These are phyloP conservation scores for Leptinotarsa peninsularis DNA, from an alignment of 2,888 invertebrate genomes.

Conservation along the genomic window DNA sequence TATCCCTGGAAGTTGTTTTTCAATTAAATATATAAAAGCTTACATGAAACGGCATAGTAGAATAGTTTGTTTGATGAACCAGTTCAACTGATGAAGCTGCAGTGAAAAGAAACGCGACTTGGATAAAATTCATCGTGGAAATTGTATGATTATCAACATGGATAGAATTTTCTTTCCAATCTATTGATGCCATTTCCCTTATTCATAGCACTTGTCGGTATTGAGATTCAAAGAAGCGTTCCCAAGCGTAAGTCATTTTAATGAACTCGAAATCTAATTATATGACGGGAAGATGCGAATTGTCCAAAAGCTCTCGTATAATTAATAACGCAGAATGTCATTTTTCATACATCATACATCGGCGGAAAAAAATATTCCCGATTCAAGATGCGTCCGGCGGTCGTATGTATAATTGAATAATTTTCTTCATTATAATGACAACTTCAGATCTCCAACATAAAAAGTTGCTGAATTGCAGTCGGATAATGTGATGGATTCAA, in stretches of 20 bases:
- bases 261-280: conserved; percentile 25
- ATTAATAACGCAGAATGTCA: conserved; percentile 37
- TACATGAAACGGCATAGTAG: background rate
- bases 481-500: conserved; percentile 47
- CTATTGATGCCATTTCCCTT: no score
- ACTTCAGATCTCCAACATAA: conserved; percentile 44
- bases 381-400: conserved; percentile 49
- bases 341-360: conserved; percentile 32
- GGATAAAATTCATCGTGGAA: no score
- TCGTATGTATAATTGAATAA: conserved; percentile 56
- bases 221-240: conserved; percentile 23
- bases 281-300: conserved; percentile 27
- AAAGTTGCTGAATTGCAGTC: conserved; percentile 50
- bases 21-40: background rate
- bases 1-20: background rate
- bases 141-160: no score
- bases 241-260: conserved; percentile 33
- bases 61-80: no score
- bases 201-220: background rate
- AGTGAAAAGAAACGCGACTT: no score
- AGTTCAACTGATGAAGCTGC: no score
- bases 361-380: conserved; percentile 48
- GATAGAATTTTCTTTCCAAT: background rate
- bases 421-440: conserved; percentile 54
- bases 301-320: conserved; percentile 31